Percentiles rank a stretch among this genome's conserved stretches.
Conservation (phyloP, 2,797 vertebrate species). For the Diceros bicornis region DNA sequence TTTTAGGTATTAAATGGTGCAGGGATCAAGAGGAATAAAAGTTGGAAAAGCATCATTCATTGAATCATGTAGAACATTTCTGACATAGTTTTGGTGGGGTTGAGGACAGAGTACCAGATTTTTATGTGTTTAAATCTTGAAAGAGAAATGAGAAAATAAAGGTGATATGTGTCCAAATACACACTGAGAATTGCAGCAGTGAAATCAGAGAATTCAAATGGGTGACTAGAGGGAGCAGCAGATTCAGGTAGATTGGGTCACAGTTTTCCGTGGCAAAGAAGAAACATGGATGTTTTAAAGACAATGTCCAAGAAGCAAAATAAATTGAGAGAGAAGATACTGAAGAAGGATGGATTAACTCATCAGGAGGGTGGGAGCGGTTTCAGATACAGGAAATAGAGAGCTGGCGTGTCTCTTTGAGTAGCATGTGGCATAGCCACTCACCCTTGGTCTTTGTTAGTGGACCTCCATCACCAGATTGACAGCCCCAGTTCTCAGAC, state of each 20-base stretch:
- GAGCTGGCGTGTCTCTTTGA: neutral
- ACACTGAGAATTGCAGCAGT: neutral
- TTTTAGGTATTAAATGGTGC: neutral
- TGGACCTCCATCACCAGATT: neutral
- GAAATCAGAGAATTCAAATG: neutral
- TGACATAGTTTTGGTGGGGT: neutral
- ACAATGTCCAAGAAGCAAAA: neutral
- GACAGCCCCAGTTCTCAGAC: neutral
- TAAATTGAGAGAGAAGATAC: neutral
- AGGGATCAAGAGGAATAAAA: neutral
- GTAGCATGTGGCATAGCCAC: neutral
- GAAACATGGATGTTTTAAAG: neutral
- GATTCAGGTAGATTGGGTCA: neutral
- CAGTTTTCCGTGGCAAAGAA: neutral
- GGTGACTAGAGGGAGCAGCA: too few relatives aligned
- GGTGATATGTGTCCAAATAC: neutral
- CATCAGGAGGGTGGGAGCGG: too few relatives aligned
- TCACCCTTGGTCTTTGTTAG: too few relatives aligned
- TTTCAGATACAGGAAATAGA: neutral
- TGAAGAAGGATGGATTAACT: neutral
- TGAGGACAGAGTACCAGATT: neutral
- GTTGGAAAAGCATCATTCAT: neutral
- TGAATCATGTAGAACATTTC: neutral
- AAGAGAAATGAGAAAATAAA: neutral
- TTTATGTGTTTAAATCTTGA: neutral